Evolutionary conservation across 1,140 invertebrate genomes (phyloP).

Genomic region (Metaphire vulgaris): DNA sequence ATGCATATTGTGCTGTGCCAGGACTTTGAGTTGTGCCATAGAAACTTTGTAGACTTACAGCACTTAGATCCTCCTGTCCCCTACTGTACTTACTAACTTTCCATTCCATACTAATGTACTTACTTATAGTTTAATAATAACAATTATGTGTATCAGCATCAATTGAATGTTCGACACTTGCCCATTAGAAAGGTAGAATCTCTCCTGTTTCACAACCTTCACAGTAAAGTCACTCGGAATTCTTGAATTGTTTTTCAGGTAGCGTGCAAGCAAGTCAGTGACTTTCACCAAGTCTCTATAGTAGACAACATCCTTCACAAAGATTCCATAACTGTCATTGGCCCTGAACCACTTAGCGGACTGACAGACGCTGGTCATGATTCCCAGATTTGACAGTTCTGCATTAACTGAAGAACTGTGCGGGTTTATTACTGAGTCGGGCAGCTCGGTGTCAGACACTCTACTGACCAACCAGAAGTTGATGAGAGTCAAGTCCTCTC

Average conservation of each 20-base stretch:
- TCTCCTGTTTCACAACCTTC: neutral
- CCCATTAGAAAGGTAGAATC: neutral
- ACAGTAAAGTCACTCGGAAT: neutral
- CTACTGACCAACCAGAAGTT: neutral
- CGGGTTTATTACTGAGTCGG: neutral
- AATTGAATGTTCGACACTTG: too few relatives aligned
- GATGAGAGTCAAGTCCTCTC: neutral
- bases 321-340: neutral
- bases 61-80: too few relatives aligned
- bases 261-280: neutral
- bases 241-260: neutral
- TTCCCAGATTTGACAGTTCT: neutral
- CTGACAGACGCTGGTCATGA: neutral
- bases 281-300: neutral
- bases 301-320: neutral
- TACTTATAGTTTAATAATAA: too few relatives aligned
- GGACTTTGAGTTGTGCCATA: too few relatives aligned
- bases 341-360: neutral
- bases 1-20: too few relatives aligned
- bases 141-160: too few relatives aligned
- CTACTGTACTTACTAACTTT: too few relatives aligned
- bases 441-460: neutral
- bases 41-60: too few relatives aligned
- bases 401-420: neutral
- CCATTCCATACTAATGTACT: too few relatives aligned